These are phyloP conservation scores for Dicyrtoma fusca DNA, from an alignment of 2,888 invertebrate genomes.

Conservation along the genomic window DNA sequence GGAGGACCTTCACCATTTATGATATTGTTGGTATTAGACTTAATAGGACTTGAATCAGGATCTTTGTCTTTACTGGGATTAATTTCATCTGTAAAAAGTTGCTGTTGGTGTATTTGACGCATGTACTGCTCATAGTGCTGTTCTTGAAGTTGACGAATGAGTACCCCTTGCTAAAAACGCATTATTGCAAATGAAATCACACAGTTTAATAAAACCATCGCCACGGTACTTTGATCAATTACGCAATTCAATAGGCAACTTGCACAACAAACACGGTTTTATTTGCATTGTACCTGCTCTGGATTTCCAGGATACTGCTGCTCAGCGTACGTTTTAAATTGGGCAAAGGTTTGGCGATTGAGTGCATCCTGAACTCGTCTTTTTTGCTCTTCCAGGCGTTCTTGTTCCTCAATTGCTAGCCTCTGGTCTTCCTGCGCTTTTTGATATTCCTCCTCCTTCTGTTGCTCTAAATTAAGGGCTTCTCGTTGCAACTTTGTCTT, in stretches of 20 bases:
- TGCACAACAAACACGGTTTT: too few species aligned
- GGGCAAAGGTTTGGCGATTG: constrained; percentile 90
- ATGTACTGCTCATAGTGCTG: constrained; percentile 99
- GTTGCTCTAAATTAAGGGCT: constrained; percentile 61
- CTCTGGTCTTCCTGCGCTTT: constrained; percentile 70
- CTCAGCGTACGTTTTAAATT: constrained; percentile 89
- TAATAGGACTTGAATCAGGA: constrained; percentile 51
- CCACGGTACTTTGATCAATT: neutral
- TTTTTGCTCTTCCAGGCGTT: constrained; percentile 64
- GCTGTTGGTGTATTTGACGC: constrained; percentile 80
- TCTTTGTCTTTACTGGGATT: constrained; percentile 58
- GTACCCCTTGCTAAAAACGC: constrained; percentile 77
- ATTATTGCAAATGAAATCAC: neutral
- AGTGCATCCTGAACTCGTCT: constrained; percentile 84
- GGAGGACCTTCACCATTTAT: neutral
- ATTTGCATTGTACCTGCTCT: constrained; percentile 65
- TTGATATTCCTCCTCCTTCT: constrained; percentile 64
- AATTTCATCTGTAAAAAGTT: constrained; percentile 55
- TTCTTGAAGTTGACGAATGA: constrained; percentile 94
- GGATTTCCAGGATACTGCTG: constrained; percentile 76
- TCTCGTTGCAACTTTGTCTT: constrained; percentile 66
- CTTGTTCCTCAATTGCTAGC: constrained; percentile 67
- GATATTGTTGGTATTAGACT: neutral
- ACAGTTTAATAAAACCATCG: neutral
- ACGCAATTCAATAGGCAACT: neutral